Evolutionary conservation across 1,140 invertebrate genomes (phyloP).

Genomic region (Arctopsyche grandis): DNA sequence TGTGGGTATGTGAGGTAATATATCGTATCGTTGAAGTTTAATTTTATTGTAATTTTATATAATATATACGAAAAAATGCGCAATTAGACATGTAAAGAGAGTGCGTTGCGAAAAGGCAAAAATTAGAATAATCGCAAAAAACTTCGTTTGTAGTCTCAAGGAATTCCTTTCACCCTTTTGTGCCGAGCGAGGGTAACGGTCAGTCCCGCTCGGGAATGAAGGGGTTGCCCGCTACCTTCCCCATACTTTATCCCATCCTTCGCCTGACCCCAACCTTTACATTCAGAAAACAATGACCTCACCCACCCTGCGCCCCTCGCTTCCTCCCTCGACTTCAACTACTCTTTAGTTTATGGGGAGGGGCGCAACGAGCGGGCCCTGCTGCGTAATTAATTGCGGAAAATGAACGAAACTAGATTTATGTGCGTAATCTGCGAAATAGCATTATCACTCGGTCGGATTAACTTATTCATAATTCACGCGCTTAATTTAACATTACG

Average conservation of each 20-base stretch:
- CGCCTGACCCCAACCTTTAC: slow-evolving; percentile 24
- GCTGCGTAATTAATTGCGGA: slow-evolving; percentile 39
- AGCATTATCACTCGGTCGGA: not conserved
- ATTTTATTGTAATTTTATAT: too few relatives aligned
- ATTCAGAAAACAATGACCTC: slow-evolving; percentile 40
- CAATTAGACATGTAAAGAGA: too few relatives aligned
- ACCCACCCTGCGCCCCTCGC: not conserved
- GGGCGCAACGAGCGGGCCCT: slow-evolving; percentile 10
- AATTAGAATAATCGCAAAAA: slow-evolving; percentile 33
- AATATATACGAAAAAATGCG: too few relatives aligned
- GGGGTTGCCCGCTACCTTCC: not conserved
- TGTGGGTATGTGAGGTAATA: too few relatives aligned
- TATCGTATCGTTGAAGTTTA: too few relatives aligned
- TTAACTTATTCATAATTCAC: too few relatives aligned
- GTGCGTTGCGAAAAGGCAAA: not conserved
- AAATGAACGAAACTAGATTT: slow-evolving; percentile 38
- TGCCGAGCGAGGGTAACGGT: slow-evolving; percentile 9
- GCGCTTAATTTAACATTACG: too few relatives aligned
- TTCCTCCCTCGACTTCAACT: not conserved
- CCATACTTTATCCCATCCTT: slow-evolving; percentile 20
- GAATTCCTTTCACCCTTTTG: slow-evolving; percentile 30
- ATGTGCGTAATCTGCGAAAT: slow-evolving; percentile 18
- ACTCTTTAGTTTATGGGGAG: slow-evolving; percentile 35
- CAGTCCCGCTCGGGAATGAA: slow-evolving; percentile 14
- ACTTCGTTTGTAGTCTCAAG: slow-evolving; percentile 31